phyloP scores from a whole-genome alignment of 2,797 vertebrate genomes.

The Dendrocincla fuliginosa region DNA sequence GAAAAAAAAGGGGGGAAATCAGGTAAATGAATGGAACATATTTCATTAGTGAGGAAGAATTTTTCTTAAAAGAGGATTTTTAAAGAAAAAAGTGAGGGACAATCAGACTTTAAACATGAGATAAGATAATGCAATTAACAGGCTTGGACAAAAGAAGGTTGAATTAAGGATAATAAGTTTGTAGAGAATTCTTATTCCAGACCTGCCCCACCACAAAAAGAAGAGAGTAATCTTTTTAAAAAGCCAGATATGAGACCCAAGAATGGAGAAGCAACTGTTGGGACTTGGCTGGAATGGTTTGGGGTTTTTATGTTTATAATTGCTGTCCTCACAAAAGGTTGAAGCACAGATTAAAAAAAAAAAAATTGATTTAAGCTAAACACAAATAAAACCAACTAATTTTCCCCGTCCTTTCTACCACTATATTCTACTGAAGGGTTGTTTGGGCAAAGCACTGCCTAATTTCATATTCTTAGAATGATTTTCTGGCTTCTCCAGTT shows the following conservation, averaged over 20 bases:
- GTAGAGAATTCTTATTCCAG: neutral
- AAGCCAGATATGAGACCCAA: neutral
- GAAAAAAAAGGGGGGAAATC: accelerated
- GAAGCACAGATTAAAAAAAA: neutral
- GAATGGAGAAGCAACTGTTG: neutral
- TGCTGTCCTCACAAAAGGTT: neutral
- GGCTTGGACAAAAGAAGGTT: neutral
- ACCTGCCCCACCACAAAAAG: neutral
- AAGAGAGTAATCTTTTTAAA: neutral
- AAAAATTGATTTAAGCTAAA: neutral
- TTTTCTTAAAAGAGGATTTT: neutral
- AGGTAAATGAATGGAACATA: neutral
- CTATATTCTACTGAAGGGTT: neutral
- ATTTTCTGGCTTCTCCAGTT: neutral
- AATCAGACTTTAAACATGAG: neutral
- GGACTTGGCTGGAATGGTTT: neutral
- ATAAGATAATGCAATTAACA: neutral
- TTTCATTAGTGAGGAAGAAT: neutral
- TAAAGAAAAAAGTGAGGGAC: neutral
- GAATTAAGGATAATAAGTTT: neutral
- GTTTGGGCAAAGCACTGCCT: neutral
- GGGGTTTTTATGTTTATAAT: neutral
- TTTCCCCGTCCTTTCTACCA: neutral
- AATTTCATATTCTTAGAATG: neutral
- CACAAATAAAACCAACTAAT: neutral